Evolutionary conservation across 2,888 invertebrate species (phyloP), one percentile per base, ranked within the genome.

Genomic region (Epiblema foenella): DNA sequence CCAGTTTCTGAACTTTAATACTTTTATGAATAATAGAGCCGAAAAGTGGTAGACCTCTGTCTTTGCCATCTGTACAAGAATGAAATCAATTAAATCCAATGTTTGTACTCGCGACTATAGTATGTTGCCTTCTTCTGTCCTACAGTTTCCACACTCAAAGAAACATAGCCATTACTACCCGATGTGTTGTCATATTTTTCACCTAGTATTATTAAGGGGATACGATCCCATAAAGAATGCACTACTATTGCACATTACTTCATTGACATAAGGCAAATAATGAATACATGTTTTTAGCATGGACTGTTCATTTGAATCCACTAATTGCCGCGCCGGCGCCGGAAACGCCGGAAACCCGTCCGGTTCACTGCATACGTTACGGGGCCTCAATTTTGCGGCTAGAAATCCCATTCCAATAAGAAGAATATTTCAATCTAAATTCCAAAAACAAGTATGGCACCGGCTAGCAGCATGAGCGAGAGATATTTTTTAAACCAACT

Each of bases 241-340:
- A 8, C 12, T n/a, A 46, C n/a, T n/a, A n/a, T 46, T 46, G 15
- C n/a, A 46, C n/a, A 7, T 46, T 46, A 46, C n/a, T 46, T 1
- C 8, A 46, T 46, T 46, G n/a, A n/a, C 7, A 46, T 46, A 46
- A 7, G 1, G 15, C n/a, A 7, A n/a, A 46, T n/a, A 46, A 46
- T n/a, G 15, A 1, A 46, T n/a, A 46, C 46, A n/a, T 46, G 15
- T n/a, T 46, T 46, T 46, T 46, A 12, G 8, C 46, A n/a, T 46
- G n/a, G 15, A 46, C 46, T n/a, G 7, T 46, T n/a, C 42, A 46
- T 46, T 46, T 7, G 46, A 46, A n/a, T 8, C 42, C 46, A 46
- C 46, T 46, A 46, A 46, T 46, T 46, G 46, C 46, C 46, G n/a
- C n/a, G 46, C 46, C 12, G 46, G 46, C 46, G 46, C 46, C 46